A percentile compares a stretch with the other conserved stretches of the same genome.
Evolutionary conservation across 2,113 vertebrate species (phyloP).

Genomic region (human): DNA sequence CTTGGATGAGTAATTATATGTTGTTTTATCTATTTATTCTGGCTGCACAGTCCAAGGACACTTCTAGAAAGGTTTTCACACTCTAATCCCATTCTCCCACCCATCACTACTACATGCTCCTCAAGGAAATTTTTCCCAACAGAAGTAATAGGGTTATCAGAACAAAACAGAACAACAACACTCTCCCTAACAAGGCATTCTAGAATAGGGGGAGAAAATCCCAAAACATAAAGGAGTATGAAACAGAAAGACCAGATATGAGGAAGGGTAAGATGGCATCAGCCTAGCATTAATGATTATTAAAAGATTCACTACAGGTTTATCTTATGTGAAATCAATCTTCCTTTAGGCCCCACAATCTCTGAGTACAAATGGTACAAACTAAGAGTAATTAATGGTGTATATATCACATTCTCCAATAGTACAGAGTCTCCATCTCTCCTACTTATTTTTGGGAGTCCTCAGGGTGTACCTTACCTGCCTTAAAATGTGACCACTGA

Average conservation of each 20-base stretch:
- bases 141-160: not conserved
- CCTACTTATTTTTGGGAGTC: not conserved
- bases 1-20: constrained; percentile 76
- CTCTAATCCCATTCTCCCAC: not conserved
- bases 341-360: not conserved
- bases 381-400: not conserved
- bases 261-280: not conserved
- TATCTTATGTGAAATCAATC: not conserved
- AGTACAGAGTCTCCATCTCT: not conserved
- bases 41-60: not conserved
- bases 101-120: not conserved
- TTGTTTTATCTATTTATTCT: constrained; percentile 58
- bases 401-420: not conserved
- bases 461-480: not conserved
- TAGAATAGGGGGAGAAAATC: not conserved
- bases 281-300: not conserved
- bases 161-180: not conserved
- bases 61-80: not conserved
- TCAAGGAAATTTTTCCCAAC: not conserved
- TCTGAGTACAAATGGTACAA: not conserved
- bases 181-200: not conserved
- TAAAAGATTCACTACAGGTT: not conserved
- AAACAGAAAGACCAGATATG: not conserved
- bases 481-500: not conserved
- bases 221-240: not conserved